Evolutionary conservation across 2,113 vertebrate genomes (phyloP).

Genomic region (Cyanocitta stelleri): DNA sequence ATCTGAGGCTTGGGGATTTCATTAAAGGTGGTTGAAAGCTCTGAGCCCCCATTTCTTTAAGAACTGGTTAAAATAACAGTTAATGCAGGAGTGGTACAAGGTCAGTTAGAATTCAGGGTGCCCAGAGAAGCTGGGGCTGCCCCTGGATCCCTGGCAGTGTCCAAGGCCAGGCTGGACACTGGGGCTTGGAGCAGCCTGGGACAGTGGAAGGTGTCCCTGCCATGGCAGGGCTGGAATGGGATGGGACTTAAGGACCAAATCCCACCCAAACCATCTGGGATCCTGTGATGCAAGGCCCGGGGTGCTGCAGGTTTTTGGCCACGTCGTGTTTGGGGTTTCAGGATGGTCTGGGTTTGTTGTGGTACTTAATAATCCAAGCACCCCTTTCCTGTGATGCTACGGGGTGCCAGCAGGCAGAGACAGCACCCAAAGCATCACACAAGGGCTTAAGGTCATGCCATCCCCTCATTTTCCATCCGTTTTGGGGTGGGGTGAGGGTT

Average conservation of each 20-base stretch:
- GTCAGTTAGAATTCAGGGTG: not conserved
- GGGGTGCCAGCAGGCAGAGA: not conserved
- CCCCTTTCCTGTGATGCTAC: not conserved
- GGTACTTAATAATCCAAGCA: not conserved
- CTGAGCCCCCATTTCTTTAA: not conserved
- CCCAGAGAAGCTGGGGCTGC: not conserved
- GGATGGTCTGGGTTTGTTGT: not conserved
- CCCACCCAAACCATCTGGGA: not conserved
- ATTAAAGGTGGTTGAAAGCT: not conserved
- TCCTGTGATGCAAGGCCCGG: not conserved
- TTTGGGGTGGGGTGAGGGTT: not conserved
- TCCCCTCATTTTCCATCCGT: not conserved
- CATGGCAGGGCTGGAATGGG: not conserved
- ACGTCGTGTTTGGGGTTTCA: accelerated
- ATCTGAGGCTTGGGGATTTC: not conserved
- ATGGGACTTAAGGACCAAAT: not conserved
- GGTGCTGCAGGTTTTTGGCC: not conserved
- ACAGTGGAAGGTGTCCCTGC: not conserved
- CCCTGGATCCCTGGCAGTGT: not conserved
- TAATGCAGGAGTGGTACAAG: not conserved
- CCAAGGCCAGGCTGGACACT: not conserved
- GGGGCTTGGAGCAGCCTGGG: not conserved
- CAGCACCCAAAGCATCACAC: not conserved
- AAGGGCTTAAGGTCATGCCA: not conserved
- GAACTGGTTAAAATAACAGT: not conserved